Evolutionary conservation across 2,797 vertebrate genomes (phyloP).

Genomic region (Capromys pilorides): DNA sequence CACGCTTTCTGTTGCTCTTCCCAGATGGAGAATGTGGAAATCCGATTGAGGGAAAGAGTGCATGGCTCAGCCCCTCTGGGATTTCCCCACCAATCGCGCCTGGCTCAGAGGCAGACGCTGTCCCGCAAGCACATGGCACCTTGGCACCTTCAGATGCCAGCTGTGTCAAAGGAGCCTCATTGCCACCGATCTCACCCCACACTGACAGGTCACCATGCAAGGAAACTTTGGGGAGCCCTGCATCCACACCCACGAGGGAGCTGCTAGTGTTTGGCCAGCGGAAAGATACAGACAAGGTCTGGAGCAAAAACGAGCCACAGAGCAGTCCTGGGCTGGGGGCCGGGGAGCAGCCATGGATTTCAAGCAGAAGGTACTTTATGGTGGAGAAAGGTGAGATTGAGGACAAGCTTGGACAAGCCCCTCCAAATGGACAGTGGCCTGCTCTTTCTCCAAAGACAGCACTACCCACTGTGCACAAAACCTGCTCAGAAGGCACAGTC

Average conservation of each 20-base stretch:
- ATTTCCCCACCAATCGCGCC: conserved; percentile 63
- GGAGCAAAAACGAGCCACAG: background rate
- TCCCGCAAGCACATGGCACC: background rate
- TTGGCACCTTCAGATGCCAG: background rate
- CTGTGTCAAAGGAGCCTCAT: background rate
- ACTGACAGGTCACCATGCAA: background rate
- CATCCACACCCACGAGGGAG: background rate
- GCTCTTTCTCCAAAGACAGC: background rate
- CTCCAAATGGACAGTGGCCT: background rate
- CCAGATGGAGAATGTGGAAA: conserved; percentile 71
- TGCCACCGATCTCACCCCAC: background rate
- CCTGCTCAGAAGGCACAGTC: background rate
- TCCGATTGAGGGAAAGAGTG: conserved; percentile 70
- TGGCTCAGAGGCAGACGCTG: conserved; percentile 61
- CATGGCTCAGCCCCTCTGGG: conserved; percentile 59
- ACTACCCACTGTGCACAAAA: background rate
- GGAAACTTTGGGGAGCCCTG: background rate
- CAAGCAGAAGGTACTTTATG: background rate
- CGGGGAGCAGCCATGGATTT: background rate
- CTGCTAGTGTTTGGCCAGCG: background rate
- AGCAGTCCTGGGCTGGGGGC: background rate
- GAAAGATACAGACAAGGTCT: background rate
- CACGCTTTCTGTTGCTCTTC: conserved; percentile 37
- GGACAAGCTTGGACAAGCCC: background rate
- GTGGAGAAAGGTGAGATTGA: background rate